These are phyloP conservation scores for Tadarida brasiliensis DNA, from an alignment of 2,797 vertebrate genomes.

Conservation along the genomic window DNA sequence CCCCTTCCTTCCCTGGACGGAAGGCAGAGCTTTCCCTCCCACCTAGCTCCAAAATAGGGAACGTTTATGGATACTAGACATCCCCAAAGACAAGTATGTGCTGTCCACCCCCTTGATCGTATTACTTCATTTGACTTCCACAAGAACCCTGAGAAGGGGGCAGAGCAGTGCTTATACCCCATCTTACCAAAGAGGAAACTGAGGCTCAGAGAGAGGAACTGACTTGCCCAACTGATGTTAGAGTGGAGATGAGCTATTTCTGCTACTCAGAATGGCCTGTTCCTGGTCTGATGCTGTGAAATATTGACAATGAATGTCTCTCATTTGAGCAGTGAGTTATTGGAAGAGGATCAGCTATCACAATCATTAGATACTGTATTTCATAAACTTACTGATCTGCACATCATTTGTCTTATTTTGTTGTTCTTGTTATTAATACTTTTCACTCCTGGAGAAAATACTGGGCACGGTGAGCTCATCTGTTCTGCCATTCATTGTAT, in stretches of 20 bases:
- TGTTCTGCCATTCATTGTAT: constrained; percentile 58
- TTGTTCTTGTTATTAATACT: constrained; percentile 42
- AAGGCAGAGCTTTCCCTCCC: background rate
- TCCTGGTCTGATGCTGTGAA: background rate
- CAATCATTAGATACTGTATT: background rate
- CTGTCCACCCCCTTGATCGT: background rate
- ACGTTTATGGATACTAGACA: background rate
- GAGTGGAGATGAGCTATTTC: background rate
- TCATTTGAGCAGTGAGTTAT: constrained; percentile 15
- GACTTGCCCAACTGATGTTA: background rate
- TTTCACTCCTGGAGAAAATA: constrained; percentile 63
- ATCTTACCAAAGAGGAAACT: background rate
- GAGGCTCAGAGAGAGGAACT: background rate
- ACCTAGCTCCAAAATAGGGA: background rate
- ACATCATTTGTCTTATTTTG: constrained; percentile 58
- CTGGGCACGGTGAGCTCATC: constrained; percentile 45
- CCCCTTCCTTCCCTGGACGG: background rate
- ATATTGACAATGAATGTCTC: background rate
- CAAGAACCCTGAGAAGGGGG: background rate
- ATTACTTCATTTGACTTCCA: background rate
- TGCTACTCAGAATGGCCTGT: background rate
- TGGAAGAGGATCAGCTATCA: background rate
- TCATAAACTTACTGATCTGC: constrained; percentile 9
- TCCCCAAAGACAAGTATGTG: background rate
- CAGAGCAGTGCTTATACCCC: background rate